phyloP scores from a whole-genome alignment of 2,888 invertebrate species.

The Amiota mariae region DNA sequence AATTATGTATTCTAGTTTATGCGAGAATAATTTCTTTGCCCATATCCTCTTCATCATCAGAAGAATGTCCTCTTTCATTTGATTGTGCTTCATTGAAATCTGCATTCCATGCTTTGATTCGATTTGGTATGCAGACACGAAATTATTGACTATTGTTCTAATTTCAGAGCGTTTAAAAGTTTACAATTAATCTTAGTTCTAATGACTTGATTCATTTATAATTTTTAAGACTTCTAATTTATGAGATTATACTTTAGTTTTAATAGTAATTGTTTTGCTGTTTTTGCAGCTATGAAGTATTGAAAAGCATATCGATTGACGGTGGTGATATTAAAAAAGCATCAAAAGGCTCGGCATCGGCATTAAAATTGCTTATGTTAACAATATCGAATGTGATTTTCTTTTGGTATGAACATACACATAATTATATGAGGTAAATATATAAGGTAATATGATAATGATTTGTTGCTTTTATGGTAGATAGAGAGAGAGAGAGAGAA shows the following conservation, averaged over 20 bases:
- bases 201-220: not conserved
- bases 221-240: not conserved
- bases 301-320: conserved; percentile 66
- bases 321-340: conserved; percentile 63
- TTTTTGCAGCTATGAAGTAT: conserved; percentile 63
- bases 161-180: too few species aligned
- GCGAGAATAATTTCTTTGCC: too few species aligned
- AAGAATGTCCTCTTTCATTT: too few species aligned
- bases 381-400: conserved; percentile 70
- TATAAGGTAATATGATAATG: too few species aligned
- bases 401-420: conserved; percentile 71
- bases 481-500: too few species aligned
- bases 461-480: not conserved
- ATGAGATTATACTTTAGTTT: not conserved
- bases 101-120: too few species aligned
- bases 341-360: conserved; percentile 63
- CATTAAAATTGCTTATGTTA: conserved; percentile 66
- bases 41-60: too few species aligned
- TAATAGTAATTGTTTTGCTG: not conserved
- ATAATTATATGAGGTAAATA: conserved; percentile 68
- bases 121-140: too few species aligned
- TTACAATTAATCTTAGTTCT: not conserved
- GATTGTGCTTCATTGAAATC: too few species aligned
- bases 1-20: too few species aligned
- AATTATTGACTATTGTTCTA: too few species aligned